phyloP scores from a whole-genome alignment of 2,797 vertebrate species.

The Hirundo rustica region DNA sequence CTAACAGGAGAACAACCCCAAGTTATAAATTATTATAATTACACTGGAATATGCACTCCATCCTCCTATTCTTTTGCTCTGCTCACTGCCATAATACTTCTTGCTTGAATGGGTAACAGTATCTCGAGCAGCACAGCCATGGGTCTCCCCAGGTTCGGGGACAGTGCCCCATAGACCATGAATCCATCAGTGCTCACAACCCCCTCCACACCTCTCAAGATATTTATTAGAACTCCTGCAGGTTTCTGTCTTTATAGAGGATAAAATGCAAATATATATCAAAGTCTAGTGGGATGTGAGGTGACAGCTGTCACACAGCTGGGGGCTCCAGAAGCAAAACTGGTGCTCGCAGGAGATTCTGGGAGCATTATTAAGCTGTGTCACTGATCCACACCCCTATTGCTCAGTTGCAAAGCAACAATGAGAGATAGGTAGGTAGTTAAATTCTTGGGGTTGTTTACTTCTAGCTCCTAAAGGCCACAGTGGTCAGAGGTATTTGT shows the following conservation, averaged over 20 bases:
- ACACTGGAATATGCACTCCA: constrained; percentile 1
- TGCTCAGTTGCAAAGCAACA: background rate
- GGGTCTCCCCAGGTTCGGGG: background rate
- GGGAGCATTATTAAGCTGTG: background rate
- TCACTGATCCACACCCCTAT: background rate
- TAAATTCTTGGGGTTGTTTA: background rate
- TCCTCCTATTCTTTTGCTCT: background rate
- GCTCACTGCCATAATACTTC: background rate
- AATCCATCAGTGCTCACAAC: background rate
- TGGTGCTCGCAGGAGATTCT: background rate
- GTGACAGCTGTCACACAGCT: background rate
- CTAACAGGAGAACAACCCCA: constrained; percentile 49
- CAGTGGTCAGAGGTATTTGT: background rate
- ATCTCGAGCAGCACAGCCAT: background rate
- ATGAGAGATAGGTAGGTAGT: background rate
- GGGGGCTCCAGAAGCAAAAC: background rate
- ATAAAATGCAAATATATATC: background rate
- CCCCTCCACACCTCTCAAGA: background rate
- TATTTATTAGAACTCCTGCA: background rate
- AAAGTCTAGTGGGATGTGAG: background rate
- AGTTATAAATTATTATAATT: constrained; percentile 67
- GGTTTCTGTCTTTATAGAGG: background rate
- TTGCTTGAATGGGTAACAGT: background rate
- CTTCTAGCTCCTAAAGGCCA: background rate
- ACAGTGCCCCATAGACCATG: rapidly evolving